Conservation (phyloP, 2,888 invertebrate species). For the Phragmatobia fuliginosa region DNA sequence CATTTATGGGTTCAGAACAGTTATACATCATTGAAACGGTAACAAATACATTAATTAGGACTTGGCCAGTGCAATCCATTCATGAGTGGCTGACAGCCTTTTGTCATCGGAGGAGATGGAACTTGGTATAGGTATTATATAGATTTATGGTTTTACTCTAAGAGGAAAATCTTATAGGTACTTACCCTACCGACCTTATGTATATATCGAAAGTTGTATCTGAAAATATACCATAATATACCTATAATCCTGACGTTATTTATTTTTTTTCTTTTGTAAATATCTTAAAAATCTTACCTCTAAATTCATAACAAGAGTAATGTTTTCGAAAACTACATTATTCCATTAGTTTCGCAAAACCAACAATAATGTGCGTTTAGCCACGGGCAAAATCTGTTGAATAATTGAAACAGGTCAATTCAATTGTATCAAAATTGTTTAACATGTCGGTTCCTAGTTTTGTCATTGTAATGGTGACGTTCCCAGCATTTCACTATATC, state of each 20-base stretch:
- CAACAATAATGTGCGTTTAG: neutral
- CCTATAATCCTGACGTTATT: too few species aligned
- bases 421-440: neutral
- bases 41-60: neutral
- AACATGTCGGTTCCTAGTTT: neutral
- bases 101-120: constrained; percentile 5
- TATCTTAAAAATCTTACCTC: too few species aligned
- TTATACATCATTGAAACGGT: neutral
- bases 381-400: neutral
- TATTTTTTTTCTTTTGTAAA: too few species aligned
- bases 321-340: neutral
- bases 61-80: neutral
- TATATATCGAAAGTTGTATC: neutral
- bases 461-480: neutral
- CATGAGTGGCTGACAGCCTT: neutral
- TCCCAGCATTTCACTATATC: too few species aligned
- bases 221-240: neutral
- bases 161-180: neutral
- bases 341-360: neutral
- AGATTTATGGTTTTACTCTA: neutral
- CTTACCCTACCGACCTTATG: neutral
- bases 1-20: too few species aligned
- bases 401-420: neutral
- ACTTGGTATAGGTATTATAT: neutral
- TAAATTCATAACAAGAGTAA: neutral